phyloP scores from a whole-genome alignment of 2,113 vertebrate genomes.

The Glareola pratincola region DNA sequence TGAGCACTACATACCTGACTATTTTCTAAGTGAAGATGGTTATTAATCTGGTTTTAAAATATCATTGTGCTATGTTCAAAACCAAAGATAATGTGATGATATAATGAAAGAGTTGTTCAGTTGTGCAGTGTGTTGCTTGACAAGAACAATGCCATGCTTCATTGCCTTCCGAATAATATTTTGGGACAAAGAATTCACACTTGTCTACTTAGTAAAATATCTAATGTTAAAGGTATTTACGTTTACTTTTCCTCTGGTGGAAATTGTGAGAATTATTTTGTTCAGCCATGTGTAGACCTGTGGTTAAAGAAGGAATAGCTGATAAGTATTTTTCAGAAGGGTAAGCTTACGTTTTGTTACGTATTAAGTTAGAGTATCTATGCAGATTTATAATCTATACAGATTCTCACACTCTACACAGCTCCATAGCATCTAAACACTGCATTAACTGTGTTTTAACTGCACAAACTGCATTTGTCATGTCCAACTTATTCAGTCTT shows the following conservation, averaged over 20 bases:
- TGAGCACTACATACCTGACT: background rate
- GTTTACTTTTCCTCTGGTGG: background rate
- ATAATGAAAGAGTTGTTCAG: background rate
- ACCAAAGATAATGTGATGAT: background rate
- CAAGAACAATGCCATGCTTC: background rate
- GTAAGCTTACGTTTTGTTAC: background rate
- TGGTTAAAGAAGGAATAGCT: background rate
- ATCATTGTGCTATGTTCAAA: background rate
- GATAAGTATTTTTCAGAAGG: background rate
- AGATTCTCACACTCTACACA: background rate
- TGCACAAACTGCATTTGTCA: background rate
- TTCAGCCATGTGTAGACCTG: background rate
- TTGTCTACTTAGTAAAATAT: background rate
- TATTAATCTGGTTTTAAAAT: background rate
- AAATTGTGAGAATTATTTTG: background rate
- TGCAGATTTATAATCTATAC: background rate
- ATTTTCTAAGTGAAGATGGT: background rate
- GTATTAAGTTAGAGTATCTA: background rate
- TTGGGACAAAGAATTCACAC: background rate
- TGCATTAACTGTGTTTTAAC: background rate
- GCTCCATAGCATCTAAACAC: background rate
- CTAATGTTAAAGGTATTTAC: background rate
- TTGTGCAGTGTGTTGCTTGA: background rate
- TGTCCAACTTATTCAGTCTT: background rate
- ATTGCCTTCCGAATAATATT: background rate